These are phyloP conservation scores for Euleptes europaea DNA, from an alignment of 2,113 vertebrate genomes.

Conservation along the genomic window DNA sequence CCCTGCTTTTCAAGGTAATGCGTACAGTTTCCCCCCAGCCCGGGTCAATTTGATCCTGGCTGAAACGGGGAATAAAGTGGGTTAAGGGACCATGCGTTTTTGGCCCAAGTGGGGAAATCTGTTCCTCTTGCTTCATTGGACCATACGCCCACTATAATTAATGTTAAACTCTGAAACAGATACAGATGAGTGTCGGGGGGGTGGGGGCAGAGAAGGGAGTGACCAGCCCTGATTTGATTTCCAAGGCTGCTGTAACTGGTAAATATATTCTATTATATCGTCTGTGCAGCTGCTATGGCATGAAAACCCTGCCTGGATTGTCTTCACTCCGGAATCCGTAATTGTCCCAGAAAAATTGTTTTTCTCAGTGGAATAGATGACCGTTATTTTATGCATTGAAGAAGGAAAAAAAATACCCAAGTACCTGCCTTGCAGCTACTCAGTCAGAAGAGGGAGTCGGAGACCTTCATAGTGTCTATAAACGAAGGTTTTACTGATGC, in stretches of 20 bases:
- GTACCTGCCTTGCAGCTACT: conserved; percentile 15
- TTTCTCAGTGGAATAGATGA: not conserved
- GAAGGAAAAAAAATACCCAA: not conserved
- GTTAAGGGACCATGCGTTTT: too few species aligned
- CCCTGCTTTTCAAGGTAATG: too few species aligned
- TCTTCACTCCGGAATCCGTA: not conserved
- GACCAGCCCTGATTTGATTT: not conserved
- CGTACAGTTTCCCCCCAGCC: too few species aligned
- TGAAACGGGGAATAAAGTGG: too few species aligned
- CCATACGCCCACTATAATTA: not conserved
- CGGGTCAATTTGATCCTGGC: too few species aligned
- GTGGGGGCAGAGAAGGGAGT: too few species aligned
- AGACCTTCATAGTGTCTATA: conserved; percentile 40
- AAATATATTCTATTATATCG: not conserved
- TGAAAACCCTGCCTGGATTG: not conserved
- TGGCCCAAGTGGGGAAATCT: not conserved
- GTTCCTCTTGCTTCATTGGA: not conserved
- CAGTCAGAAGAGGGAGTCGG: conserved; percentile 73
- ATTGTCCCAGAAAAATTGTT: not conserved
- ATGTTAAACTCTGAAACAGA: not conserved
- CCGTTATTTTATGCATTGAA: not conserved
- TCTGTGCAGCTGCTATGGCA: not conserved
- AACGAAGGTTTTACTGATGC: rapidly evolving
- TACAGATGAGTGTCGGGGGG: not conserved
- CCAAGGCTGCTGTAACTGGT: not conserved